A percentile compares a stretch with the other conserved stretches of the same genome.
Conservation (phyloP, 2,888 invertebrate genomes). For the Cheilosia variabilis region DNA sequence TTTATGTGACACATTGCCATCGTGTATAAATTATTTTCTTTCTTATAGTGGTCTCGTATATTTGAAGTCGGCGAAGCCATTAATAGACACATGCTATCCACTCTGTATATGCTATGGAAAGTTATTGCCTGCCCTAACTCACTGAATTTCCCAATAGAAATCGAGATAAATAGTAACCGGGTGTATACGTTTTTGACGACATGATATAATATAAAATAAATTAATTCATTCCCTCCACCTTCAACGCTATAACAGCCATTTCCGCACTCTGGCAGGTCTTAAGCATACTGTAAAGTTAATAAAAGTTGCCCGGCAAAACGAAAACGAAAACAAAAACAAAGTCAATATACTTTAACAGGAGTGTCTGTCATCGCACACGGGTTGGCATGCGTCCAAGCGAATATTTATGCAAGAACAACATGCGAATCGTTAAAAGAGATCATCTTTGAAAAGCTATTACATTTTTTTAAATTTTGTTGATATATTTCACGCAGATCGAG, state of each 20-base stretch:
- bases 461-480: constrained; percentile 34
- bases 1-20: constrained; percentile 3
- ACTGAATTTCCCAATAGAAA: constrained; percentile 39
- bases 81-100: constrained; percentile 5
- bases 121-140: constrained; percentile 34
- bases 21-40: neutral
- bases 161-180: constrained; percentile 30
- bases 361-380: constrained; percentile 20
- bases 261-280: constrained; percentile 29
- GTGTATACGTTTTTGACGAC: constrained; percentile 43
- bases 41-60: neutral
- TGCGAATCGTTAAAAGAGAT: constrained; percentile 62
- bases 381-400: constrained; percentile 65
- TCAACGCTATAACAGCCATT: constrained; percentile 28
- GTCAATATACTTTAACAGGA: constrained; percentile 29
- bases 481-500: constrained; percentile 32
- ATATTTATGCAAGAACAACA: constrained; percentile 73
- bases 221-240: constrained; percentile 4
- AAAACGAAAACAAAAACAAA: constrained; percentile 1
- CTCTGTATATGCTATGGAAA: neutral
- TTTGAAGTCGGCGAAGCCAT: neutral
- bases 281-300: constrained; percentile 48
- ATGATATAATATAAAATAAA: constrained; percentile 23
- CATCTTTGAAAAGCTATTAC: constrained; percentile 43
- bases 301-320: constrained; percentile 39